Base-by-base conservation (phyloP, 2,888 invertebrate species). In the Balanococcus diminutus region DNA sequence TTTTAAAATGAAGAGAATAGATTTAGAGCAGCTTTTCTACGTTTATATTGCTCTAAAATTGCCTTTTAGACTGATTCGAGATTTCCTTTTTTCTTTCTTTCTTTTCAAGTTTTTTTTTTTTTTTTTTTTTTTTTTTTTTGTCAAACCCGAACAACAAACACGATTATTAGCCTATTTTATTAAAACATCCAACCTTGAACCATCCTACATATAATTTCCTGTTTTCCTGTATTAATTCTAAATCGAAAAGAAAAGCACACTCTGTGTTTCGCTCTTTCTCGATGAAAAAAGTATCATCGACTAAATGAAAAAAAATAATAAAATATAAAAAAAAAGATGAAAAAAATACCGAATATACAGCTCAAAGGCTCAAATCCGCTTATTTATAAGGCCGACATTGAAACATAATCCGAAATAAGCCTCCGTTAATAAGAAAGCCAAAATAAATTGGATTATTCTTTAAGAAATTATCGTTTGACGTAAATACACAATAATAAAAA, bases 381-480 rank as follows among this genome's bases (percentile, higher is more conserved):
- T 72, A 72, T 72, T 72, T 72, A 72, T 72, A 72, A 22, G 72
- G 72, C 72, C 31, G 72, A 72, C 72, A 72, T 72, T 72, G 32
- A 32, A 72, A 72, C 31, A 72, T 72, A 72, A 72, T 72, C 72
- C 32, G 32, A 72, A 72, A 32, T 72, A 72, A 72, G 72, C 72
- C 72, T 32, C 72, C 32, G 72, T 72, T 72, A 72, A 72, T 72
- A 72, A 72, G 72, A 72, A 72, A 72, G 72, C 72, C 72, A 72
- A 72, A 72, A 72, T 72, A 72, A 72, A 72, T 72, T 72, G 72
- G 72, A 72, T 72, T 72, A 72, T 72, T 72, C 72, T 72, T 72
- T 72, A 72, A 72, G 32, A 72, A 72, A 72, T 72, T 72, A 72
- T 72, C 72, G 72, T 72, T 72, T 72, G 72, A 72, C 72, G 72